A percentile compares a stretch with the other conserved stretches of the same genome.
phyloP scores from a whole-genome alignment of 2,888 invertebrate species.

The Lacanobia wlatinum region DNA sequence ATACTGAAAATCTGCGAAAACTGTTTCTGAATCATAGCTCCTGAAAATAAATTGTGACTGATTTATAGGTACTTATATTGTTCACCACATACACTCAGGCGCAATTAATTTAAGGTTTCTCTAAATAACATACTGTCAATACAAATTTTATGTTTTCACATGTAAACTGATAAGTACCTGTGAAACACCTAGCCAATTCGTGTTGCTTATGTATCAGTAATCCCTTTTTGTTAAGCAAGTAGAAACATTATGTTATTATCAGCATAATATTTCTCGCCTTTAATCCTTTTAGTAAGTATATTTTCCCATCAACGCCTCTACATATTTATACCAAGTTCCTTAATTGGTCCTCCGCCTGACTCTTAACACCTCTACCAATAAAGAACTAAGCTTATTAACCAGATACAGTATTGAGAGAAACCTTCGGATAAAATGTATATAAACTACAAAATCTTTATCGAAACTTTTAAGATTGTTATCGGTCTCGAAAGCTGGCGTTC shows the following conservation, averaged over 20 bases:
- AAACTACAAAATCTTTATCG: constrained; percentile 61
- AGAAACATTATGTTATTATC: neutral
- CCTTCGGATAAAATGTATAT: constrained; percentile 37
- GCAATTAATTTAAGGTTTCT: neutral
- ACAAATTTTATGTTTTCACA: neutral
- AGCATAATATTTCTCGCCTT: constrained; percentile 25
- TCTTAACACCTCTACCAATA: constrained; percentile 53
- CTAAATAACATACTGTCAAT: neutral
- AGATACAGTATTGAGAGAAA: constrained; percentile 40
- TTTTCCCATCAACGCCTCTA: constrained; percentile 34
- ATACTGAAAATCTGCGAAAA: neutral
- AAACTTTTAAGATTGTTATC: constrained; percentile 68
- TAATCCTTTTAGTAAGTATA: constrained; percentile 15
- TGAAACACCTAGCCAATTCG: neutral
- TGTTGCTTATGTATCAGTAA: neutral
- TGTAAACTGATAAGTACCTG: neutral
- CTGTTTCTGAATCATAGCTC: too few species aligned
- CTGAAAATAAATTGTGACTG: too few species aligned
- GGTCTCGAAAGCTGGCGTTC: constrained; percentile 61
- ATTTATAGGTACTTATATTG: neutral
- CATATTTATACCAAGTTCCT: constrained; percentile 50
- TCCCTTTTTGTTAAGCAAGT: neutral
- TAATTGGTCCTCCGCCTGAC: constrained; percentile 44
- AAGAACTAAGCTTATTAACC: constrained; percentile 57
- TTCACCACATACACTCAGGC: neutral